Percentiles rank a stretch among this genome's conserved stretches.
These are phyloP conservation scores for Esox lucius DNA, from an alignment of 2,797 vertebrate species.

Conservation along the genomic window DNA sequence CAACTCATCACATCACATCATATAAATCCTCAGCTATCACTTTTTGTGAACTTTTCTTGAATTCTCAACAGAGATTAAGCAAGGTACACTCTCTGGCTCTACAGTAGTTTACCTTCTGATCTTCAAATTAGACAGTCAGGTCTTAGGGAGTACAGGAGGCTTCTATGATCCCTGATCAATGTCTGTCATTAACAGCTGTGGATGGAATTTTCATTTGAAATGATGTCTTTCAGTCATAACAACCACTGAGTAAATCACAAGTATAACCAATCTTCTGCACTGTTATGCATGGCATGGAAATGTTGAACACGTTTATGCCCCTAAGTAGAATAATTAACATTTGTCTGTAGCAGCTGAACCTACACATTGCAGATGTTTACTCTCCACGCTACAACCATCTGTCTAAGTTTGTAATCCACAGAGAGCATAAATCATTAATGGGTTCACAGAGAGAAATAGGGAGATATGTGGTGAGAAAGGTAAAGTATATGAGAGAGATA, in stretches of 20 bases:
- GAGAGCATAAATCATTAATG: background rate
- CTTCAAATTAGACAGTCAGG: background rate
- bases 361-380: conserved; percentile 3
- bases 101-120: background rate
- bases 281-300: background rate
- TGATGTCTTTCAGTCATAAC: background rate
- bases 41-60: conserved; percentile 4
- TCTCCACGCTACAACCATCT: conserved; percentile 1
- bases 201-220: background rate
- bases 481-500: background rate
- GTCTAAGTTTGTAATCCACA: background rate
- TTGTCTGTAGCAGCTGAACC: background rate
- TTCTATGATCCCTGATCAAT: background rate
- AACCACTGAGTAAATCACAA: background rate
- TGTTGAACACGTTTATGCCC: background rate
- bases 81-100: background rate
- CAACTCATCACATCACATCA: background rate
- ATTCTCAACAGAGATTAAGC: background rate
- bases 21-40: conserved; percentile 4
- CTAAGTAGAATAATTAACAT: background rate
- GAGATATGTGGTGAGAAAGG: background rate
- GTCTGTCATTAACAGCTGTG: background rate
- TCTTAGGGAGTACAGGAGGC: background rate
- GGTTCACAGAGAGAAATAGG: background rate
- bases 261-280: background rate